Percentiles rank a stretch among this genome's conserved stretches.
These are phyloP conservation scores for Pavo muticus DNA, from an alignment of 2,113 vertebrate genomes.

Conservation along the genomic window DNA sequence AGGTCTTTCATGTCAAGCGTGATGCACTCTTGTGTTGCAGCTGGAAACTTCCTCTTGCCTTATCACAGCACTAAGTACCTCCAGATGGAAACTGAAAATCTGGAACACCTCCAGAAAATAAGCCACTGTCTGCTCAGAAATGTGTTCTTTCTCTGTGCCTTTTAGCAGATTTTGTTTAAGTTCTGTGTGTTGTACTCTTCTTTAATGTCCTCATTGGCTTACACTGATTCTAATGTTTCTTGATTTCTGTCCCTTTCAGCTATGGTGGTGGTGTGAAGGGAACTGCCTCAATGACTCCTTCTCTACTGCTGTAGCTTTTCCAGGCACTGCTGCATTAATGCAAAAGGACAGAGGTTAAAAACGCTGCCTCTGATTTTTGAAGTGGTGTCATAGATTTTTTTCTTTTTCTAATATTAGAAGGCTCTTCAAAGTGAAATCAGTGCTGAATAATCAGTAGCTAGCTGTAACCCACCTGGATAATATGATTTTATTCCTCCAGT, in stretches of 20 bases:
- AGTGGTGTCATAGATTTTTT: not conserved
- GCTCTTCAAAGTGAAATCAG: conserved; percentile 18
- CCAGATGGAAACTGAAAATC: not conserved
- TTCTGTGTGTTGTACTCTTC: not conserved
- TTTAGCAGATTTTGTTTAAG: not conserved
- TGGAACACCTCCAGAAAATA: conserved; percentile 1
- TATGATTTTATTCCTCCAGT: not conserved
- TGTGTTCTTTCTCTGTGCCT: not conserved
- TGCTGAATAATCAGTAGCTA: not conserved
- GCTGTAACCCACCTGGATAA: not conserved
- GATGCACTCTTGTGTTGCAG: not conserved
- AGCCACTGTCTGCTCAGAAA: not conserved
- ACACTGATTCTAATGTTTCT: conserved; percentile 24
- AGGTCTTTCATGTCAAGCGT: not conserved
- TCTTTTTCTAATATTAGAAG: not conserved
- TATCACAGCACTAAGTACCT: not conserved
- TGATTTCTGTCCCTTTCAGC: conserved; percentile 44
- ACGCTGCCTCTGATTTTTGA: not conserved
- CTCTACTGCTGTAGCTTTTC: conserved; percentile 3
- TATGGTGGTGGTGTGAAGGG: not conserved
- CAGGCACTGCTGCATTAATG: conserved; percentile 30
- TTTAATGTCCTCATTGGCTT: not conserved
- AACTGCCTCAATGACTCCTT: not conserved
- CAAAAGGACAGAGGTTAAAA: conserved; percentile 63
- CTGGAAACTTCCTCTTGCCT: not conserved